Percentiles rank a stretch among this genome's conserved stretches.
phyloP scores from a whole-genome alignment of 64 coral and sea anemone species.

The Anthopleura sola region DNA sequence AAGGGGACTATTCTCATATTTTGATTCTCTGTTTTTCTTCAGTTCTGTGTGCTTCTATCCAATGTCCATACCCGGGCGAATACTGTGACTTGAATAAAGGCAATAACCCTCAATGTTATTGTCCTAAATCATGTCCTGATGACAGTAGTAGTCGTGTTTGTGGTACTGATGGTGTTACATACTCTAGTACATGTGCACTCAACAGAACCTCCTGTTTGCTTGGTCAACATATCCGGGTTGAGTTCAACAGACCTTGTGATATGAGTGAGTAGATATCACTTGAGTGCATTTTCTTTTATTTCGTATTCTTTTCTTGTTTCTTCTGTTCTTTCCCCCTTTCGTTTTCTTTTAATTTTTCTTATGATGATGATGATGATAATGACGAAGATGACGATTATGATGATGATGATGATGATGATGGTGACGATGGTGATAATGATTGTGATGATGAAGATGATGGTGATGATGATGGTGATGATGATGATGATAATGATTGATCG shows the following conservation, averaged over 20 bases:
- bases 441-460: no score
- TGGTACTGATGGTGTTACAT: constrained; percentile 20
- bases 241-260: constrained; percentile 5
- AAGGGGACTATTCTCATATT: no score
- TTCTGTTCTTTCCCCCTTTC: no score
- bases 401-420: no score
- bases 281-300: no score
- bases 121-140: neutral
- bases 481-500: no score
- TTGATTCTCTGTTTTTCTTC: neutral
- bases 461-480: no score
- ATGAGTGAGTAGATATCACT: neutral
- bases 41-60: constrained; percentile 9
- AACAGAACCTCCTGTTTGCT: constrained; percentile 21
- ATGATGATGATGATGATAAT: no score
- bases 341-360: no score
- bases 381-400: no score
- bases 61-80: constrained; percentile 20
- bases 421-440: no score
- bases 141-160: neutral
- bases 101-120: neutral
- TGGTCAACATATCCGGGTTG: neutral
- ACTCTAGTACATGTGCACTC: constrained; percentile 1
- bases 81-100: constrained; percentile 7
- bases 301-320: no score